Evolutionary conservation across 2,888 invertebrate species (phyloP).

Genomic region (Ecdyonurus torrentis): DNA sequence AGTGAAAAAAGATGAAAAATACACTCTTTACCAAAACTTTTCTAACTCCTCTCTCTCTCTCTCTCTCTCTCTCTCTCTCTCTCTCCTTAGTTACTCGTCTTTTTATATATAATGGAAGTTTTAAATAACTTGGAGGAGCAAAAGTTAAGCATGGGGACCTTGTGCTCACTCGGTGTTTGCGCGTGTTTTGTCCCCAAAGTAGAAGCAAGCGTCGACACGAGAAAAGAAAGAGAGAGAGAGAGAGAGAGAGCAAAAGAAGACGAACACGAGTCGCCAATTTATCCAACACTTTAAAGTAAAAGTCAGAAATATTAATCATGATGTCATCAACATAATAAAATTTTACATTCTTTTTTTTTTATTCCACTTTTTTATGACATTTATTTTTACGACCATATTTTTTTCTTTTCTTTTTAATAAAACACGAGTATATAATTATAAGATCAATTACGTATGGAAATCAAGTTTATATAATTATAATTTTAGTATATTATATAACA

Average conservation of each 20-base stretch:
- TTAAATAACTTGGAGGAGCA: background rate
- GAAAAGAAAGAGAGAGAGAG: too few species aligned
- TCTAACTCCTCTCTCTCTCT: background rate
- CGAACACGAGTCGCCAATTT: background rate
- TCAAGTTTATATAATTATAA: background rate
- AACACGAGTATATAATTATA: too few species aligned
- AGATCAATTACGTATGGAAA: background rate
- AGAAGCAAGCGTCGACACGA: background rate
- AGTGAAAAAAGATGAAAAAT: background rate
- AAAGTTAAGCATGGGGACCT: background rate
- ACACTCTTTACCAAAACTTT: slow-evolving; percentile 2
- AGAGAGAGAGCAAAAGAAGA: background rate
- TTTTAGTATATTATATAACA: background rate
- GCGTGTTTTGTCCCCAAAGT: background rate
- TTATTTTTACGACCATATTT: background rate
- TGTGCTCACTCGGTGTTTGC: background rate
- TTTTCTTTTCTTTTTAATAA: background rate
- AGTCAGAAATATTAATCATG: too few species aligned
- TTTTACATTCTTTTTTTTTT: too few species aligned
- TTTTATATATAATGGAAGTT: background rate
- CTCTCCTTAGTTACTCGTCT: background rate
- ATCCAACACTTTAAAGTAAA: too few species aligned
- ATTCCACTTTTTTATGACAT: background rate
- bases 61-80: background rate
- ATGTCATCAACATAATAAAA: too few species aligned